These are phyloP conservation scores for Rhinogobius similis DNA, from an alignment of 2,113 vertebrate species.

Conservation along the genomic window DNA sequence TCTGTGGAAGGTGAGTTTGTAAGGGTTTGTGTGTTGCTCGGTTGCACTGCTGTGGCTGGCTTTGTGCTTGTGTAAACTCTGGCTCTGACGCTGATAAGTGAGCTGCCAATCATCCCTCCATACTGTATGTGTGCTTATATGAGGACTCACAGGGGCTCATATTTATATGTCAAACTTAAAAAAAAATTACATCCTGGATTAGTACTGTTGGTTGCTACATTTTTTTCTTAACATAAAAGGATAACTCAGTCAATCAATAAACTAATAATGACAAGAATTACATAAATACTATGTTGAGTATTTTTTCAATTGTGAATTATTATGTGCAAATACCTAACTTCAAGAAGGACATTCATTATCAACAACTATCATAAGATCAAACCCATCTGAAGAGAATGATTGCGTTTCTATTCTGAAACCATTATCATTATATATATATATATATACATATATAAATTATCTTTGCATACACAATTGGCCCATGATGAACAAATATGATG, in stretches of 20 bases:
- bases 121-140: constrained; percentile 22
- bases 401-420: no score
- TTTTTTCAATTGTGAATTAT: not conserved
- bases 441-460: not conserved
- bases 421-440: no score
- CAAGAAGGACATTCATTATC: no score
- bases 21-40: constrained; percentile 46
- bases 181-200: not conserved
- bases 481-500: not conserved
- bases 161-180: not conserved
- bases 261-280: not conserved
- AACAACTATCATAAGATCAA: no score
- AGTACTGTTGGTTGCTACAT: not conserved
- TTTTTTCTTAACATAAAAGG: not conserved
- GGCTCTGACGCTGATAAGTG: constrained; percentile 68
- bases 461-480: not conserved
- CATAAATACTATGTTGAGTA: not conserved
- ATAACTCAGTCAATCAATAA: not conserved
- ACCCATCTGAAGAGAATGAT: not conserved
- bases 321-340: not conserved
- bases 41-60: constrained; percentile 60
- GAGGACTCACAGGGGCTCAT: constrained; percentile 4
- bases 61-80: constrained; percentile 74
- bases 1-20: not conserved
- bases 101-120: constrained; percentile 63